Percentiles rank a stretch among this genome's conserved stretches.
These are phyloP conservation scores for Flexamia atlantica DNA, from an alignment of 2,888 invertebrate genomes.

Conservation along the genomic window DNA sequence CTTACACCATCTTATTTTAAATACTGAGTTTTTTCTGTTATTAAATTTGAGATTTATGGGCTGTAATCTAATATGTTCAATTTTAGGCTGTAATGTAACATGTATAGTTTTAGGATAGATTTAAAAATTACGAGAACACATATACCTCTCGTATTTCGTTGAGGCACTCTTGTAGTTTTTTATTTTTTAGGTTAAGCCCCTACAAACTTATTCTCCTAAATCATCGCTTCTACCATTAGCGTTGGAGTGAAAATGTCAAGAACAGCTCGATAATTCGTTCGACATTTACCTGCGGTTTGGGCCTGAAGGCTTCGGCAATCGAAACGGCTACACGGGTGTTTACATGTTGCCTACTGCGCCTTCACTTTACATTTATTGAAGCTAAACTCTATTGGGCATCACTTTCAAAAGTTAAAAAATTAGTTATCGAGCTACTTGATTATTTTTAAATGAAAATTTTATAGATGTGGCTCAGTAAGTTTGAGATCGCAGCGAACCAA, in stretches of 20 bases:
- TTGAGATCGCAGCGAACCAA: neutral
- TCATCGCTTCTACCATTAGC: neutral
- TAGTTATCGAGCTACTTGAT: neutral
- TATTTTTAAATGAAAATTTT: neutral
- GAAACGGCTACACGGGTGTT: neutral
- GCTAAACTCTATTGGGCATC: neutral
- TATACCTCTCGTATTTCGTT: too few species aligned
- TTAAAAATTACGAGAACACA: too few species aligned
- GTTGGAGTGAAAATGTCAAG: neutral
- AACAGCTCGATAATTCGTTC: neutral
- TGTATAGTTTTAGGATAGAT: too few species aligned
- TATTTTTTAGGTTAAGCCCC: too few species aligned
- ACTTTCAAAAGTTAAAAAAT: neutral
- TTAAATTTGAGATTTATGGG: too few species aligned
- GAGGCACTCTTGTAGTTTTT: too few species aligned
- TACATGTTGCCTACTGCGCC: neutral
- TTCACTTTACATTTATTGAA: neutral
- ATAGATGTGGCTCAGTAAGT: neutral
- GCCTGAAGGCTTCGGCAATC: neutral
- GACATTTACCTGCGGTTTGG: neutral
- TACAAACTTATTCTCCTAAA: too few species aligned
- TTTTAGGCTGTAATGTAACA: too few species aligned
- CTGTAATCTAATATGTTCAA: too few species aligned
- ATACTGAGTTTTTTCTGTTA: too few species aligned
- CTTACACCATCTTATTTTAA: too few species aligned